phyloP scores from a whole-genome alignment of 2,888 invertebrate species.

The Augochlorella aurata region DNA sequence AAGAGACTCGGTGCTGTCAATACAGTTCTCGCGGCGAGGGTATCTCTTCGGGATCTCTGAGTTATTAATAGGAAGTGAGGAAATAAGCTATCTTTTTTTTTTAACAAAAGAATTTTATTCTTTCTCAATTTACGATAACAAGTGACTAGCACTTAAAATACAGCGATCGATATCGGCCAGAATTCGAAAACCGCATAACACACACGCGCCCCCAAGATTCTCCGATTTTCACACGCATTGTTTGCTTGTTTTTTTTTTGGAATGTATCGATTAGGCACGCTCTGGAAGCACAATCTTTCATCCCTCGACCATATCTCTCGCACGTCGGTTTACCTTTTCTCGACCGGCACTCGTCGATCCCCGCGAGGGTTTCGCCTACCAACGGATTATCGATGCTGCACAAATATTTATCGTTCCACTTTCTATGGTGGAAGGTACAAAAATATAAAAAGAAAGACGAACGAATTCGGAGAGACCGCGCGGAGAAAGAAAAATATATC shows the following conservation, averaged over 20 bases:
- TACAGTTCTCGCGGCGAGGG: too few relatives aligned
- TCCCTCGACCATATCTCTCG: constrained; percentile 27
- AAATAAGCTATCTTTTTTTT: constrained; percentile 2
- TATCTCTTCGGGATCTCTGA: too few relatives aligned
- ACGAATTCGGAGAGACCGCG: constrained; percentile 6
- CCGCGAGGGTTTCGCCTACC: not conserved
- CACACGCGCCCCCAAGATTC: constrained; percentile 49
- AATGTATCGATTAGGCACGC: constrained; percentile 66
- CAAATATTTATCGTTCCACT: constrained; percentile 35
- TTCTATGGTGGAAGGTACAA: constrained; percentile 8
- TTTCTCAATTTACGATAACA: constrained; percentile 79
- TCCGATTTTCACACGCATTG: constrained; percentile 42
- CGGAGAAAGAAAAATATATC: constrained; percentile 13
- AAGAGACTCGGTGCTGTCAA: too few relatives aligned
- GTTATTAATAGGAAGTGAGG: too few relatives aligned
- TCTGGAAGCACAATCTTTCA: constrained; percentile 58
- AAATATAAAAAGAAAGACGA: constrained; percentile 33
- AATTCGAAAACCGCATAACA: constrained; percentile 61
- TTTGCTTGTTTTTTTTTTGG: constrained; percentile 34
- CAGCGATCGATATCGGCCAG: constrained; percentile 68
- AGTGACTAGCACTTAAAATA: constrained; percentile 81
- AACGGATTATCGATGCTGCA: constrained; percentile 15
- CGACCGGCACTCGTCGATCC: not conserved
- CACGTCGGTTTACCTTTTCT: constrained; percentile 23
- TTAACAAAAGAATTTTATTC: constrained; percentile 79